Evolutionary conservation across 2,888 invertebrate species (phyloP), one percentile per base, ranked within the genome.

Genomic region (Coleophora deauratella): DNA sequence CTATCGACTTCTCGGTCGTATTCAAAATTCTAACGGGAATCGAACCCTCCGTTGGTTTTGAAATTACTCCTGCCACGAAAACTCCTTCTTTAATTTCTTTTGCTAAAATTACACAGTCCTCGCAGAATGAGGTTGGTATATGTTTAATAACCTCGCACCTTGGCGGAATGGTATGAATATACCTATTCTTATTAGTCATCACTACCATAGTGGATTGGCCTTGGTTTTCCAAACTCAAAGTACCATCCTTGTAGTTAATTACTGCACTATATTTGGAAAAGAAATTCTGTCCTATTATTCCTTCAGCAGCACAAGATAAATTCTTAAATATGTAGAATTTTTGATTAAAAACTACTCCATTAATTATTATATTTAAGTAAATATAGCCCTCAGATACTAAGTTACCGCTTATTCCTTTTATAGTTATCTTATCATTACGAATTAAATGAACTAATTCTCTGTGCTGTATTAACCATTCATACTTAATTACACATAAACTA

Each of bases 11-110:
- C 7, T 55, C 49, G 0, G 35, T 41, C 0, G 45, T 50, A 30
- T 57, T 55, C 33, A 52, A 42, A 15, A 54, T 43, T 33, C 37
- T 34, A 8, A 53, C 33, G 0, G 52, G 46, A 27, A 55, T 50
- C 32, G 31, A 40, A 12, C 48, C 44, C 14, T 49, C 39, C 14
- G 13, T 27, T 8, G 47, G 48, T 9, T 9, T 46, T 7, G 35
- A 40, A 9, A 53, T 32, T 0, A 34, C 13, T 34, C 41, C 44
- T 12, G 52, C 53, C 8, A 54, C 13, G 46, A 46, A 54, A 10
- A 52, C 34, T 11, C 46, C 49, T 12, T 45, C 40, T 8, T 39
- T 27, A 11, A 56, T 14, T 35, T 54, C 40, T 27, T 48, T 37
- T 11, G 43, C 27, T 32, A 12, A n/a, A 27, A 54, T 31, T 9